Conservation (phyloP, 2,797 vertebrate genomes). For the Sebastes elongatus region DNA sequence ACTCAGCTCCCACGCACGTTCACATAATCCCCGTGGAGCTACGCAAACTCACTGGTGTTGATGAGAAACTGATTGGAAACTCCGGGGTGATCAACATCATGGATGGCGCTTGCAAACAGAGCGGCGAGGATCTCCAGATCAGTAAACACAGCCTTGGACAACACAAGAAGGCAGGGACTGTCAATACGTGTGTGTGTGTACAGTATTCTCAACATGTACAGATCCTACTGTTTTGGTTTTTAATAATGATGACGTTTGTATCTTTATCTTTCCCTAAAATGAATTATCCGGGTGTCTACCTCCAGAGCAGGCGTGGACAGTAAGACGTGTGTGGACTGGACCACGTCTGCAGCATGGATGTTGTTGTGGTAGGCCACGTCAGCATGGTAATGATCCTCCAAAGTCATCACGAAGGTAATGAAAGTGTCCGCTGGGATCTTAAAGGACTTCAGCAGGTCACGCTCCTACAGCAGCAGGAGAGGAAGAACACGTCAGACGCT, state of each 20-base stretch:
- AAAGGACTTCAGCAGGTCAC: slow-evolving; percentile 92
- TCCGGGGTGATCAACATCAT: slow-evolving; percentile 94
- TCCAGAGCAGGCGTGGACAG: slow-evolving; percentile 91
- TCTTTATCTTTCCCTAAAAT: background rate
- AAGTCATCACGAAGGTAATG: slow-evolving; percentile 90
- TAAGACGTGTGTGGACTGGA: slow-evolving; percentile 91
- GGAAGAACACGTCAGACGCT: background rate
- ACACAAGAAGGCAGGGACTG: slow-evolving; percentile 16
- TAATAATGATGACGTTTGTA: background rate
- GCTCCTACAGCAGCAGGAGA: slow-evolving; percentile 79
- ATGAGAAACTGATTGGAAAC: slow-evolving; percentile 97
- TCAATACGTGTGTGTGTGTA: background rate
- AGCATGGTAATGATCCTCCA: slow-evolving; percentile 91
- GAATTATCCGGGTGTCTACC: slow-evolving; percentile 70
- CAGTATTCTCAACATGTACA: background rate
- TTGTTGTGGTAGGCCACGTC: slow-evolving; percentile 95
- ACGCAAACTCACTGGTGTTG: slow-evolving; percentile 90
- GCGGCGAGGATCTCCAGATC: slow-evolving; percentile 93
- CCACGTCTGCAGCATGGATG: slow-evolving; percentile 92
- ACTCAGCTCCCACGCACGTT: background rate
- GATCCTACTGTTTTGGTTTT: background rate
- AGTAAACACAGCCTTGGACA: slow-evolving; percentile 90
- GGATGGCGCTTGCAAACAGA: slow-evolving; percentile 92
- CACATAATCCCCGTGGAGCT: background rate
- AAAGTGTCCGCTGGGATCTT: slow-evolving; percentile 90